These are phyloP conservation scores for Macaca nemestrina DNA, from an alignment of 2,113 vertebrate species.

Conservation along the genomic window DNA sequence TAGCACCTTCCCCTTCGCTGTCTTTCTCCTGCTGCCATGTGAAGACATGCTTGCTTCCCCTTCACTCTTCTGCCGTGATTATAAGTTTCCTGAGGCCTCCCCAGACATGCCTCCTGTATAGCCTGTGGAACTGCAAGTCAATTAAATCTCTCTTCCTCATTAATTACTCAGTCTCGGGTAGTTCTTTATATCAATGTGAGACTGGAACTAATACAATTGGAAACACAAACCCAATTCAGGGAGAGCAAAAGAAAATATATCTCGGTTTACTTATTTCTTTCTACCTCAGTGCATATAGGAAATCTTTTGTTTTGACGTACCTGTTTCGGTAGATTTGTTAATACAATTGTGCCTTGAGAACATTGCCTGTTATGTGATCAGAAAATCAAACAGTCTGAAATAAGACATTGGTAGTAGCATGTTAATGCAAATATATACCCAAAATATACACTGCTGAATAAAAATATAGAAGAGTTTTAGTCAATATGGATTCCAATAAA, in stretches of 20 bases:
- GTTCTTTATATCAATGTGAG: too few species aligned
- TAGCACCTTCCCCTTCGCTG: too few species aligned
- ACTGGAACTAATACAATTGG: not conserved
- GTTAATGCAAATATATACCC: not conserved
- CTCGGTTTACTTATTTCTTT: not conserved
- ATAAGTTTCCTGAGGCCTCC: too few species aligned
- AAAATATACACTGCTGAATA: not conserved
- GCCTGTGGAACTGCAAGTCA: too few species aligned
- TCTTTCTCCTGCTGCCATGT: too few species aligned
- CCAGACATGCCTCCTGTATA: too few species aligned
- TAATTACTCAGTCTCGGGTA: too few species aligned
- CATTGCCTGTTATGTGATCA: not conserved
- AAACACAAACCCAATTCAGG: not conserved
- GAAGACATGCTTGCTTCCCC: too few species aligned
- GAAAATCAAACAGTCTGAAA: conserved; percentile 16
- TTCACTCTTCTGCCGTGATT: too few species aligned
- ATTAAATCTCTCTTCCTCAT: too few species aligned
- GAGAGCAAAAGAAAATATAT: conserved; percentile 12
- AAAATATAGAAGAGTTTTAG: not conserved
- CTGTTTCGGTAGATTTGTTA: not conserved
- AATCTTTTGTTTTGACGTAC: not conserved
- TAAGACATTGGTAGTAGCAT: not conserved
- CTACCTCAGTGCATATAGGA: not conserved
- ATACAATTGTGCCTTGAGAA: not conserved
- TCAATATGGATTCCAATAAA: not conserved